A percentile compares a stretch with the other conserved stretches of the same genome.
Conservation (phyloP, 53 echinoderm and acorn worm genomes). For the Holothuria leucospilota region DNA sequence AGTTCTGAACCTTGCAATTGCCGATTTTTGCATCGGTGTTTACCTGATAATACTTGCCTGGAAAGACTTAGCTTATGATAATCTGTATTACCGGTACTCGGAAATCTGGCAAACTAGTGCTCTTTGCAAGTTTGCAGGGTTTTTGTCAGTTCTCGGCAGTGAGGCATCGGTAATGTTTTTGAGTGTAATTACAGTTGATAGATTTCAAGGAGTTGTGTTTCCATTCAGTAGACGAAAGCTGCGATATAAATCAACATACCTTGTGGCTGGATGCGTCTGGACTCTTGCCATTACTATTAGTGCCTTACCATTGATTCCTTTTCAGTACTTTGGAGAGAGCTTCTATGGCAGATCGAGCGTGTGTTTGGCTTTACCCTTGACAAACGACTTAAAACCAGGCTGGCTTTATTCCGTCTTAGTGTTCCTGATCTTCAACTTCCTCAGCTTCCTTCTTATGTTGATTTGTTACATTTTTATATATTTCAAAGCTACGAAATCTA, state of each 20-base stretch:
- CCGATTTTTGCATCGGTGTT: background rate
- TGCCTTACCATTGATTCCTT: conserved; percentile 10
- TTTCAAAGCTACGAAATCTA: too few relatives aligned
- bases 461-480: background rate
- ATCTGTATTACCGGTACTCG: background rate
- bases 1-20: conserved; percentile 84
- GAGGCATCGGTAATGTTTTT: conserved; percentile 17
- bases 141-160: too few relatives aligned
- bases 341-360: conserved; percentile 47
- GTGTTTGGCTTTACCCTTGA: conserved; percentile 40
- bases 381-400: background rate
- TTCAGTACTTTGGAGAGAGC: conserved; percentile 22
- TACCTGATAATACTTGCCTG: conserved; percentile 80
- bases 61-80: conserved; percentile 62
- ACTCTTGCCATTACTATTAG: background rate
- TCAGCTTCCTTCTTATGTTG: conserved; percentile 2
- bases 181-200: conserved; percentile 41
- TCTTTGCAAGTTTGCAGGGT: too few relatives aligned
- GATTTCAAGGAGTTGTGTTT: background rate
- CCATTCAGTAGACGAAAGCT: conserved; percentile 10
- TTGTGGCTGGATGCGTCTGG: conserved; percentile 13
- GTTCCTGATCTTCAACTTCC: background rate
- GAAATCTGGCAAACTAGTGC: too few relatives aligned
- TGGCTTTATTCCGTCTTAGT: conserved; percentile 41
- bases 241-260: background rate